phyloP scores from a whole-genome alignment of 2,888 invertebrate genomes.

The Strigamia transsilvanica region DNA sequence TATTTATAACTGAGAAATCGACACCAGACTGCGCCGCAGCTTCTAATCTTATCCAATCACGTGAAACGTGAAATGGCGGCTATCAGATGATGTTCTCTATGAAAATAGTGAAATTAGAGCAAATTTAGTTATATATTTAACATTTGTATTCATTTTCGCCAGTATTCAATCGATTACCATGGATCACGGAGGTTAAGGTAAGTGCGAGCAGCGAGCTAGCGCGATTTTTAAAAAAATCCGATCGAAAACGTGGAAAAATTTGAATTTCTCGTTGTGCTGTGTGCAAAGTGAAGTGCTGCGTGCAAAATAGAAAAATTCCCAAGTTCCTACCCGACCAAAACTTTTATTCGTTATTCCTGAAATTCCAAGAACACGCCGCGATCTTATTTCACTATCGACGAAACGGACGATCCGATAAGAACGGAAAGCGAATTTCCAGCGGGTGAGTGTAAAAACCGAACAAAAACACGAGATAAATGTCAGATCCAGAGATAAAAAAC shows the following conservation, averaged over 20 bases:
- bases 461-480: background rate
- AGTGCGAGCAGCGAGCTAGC: background rate
- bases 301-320: background rate
- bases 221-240: background rate
- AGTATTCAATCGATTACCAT: background rate
- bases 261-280: constrained; percentile 31
- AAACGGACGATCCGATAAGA: background rate
- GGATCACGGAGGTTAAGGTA: constrained; percentile 31
- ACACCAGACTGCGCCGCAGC: background rate
- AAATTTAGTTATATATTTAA: background rate
- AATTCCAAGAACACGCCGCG: background rate
- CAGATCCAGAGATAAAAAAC: background rate
- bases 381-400: background rate
- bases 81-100: constrained; percentile 22
- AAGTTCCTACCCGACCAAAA: background rate
- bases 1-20: background rate
- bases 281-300: constrained; percentile 26
- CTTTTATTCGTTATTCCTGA: background rate
- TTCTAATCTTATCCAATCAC: constrained; percentile 12
- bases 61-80: constrained; percentile 19
- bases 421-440: background rate
- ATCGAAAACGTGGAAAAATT: background rate
- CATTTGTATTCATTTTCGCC: background rate
- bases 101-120: constrained; percentile 10
- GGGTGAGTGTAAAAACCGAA: background rate